Percentiles rank a stretch among this genome's conserved stretches.
These are phyloP conservation scores for Umimayanthus chanpuru DNA, from an alignment of 92 coral and sea anemone genomes.

Conservation along the genomic window DNA sequence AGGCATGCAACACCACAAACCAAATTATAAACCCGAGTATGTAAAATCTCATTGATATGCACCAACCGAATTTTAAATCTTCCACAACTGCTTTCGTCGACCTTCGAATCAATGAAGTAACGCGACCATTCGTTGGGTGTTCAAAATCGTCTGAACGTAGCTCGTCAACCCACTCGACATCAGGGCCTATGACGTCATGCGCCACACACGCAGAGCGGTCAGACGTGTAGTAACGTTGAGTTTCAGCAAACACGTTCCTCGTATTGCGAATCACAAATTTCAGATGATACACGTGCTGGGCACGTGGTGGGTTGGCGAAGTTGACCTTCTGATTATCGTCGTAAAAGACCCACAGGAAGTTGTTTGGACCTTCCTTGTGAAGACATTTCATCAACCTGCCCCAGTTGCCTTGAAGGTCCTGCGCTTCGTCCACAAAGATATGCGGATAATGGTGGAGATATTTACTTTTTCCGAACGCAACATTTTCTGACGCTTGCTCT, in stretches of 20 bases:
- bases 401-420: constrained; percentile 46
- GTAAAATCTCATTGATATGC: not conserved
- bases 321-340: constrained; percentile 43
- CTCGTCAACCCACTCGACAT: not conserved
- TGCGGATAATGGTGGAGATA: not conserved
- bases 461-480: not conserved
- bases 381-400: constrained; percentile 25
- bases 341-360: constrained; percentile 36
- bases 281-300: constrained; percentile 7
- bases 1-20: too few relatives aligned
- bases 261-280: constrained; percentile 45
- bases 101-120: not conserved
- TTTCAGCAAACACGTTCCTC: constrained; percentile 26
- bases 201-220: not conserved
- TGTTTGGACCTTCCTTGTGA: constrained; percentile 33
- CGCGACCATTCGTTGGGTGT: not conserved
- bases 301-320: constrained; percentile 1
- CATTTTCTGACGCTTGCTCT: not conserved
- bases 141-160: constrained; percentile 26
- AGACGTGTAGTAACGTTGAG: constrained; percentile 18
- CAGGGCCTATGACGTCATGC: constrained; percentile 24
- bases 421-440: constrained; percentile 53
- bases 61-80: not conserved
- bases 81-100: not conserved
- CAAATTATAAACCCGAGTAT: too few relatives aligned